Conservation (phyloP, 2,888 invertebrate genomes). For the Harpalus rubripes region DNA sequence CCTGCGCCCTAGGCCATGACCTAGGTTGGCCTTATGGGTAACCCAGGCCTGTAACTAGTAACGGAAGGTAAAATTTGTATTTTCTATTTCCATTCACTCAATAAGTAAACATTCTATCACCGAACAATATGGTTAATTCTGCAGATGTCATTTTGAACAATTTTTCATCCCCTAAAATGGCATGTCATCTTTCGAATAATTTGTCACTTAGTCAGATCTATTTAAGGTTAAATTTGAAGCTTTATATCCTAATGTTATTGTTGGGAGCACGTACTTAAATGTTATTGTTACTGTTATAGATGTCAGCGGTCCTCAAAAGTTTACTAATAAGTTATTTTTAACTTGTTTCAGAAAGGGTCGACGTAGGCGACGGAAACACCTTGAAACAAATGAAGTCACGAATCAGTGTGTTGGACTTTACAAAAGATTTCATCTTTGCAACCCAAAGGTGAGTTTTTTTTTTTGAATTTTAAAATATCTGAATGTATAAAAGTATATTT, state of each 20-base stretch:
- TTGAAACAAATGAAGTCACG: slow-evolving; percentile 68
- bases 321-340: slow-evolving; percentile 18
- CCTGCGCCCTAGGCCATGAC: too few species aligned
- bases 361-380: slow-evolving; percentile 69
- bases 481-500: too few species aligned
- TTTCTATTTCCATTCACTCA: background rate
- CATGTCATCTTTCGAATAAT: slow-evolving; percentile 17
- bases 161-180: slow-evolving; percentile 23
- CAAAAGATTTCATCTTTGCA: slow-evolving; percentile 89
- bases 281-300: slow-evolving; percentile 31
- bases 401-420: slow-evolving; percentile 86
- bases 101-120: background rate
- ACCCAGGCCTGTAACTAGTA: too few species aligned
- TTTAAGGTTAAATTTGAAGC: background rate
- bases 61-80: background rate
- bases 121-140: background rate
- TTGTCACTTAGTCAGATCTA: slow-evolving; percentile 19
- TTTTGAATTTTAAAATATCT: background rate
- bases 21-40: too few species aligned
- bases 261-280: slow-evolving; percentile 32
- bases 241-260: slow-evolving; percentile 21
- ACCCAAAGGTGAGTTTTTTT: slow-evolving; percentile 82
- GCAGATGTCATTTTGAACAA: background rate
- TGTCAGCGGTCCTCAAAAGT: slow-evolving; percentile 15
- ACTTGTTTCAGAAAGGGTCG: slow-evolving; percentile 76